These are phyloP conservation scores for Esox lucius DNA, from an alignment of 2,797 vertebrate species.

Conservation along the genomic window DNA sequence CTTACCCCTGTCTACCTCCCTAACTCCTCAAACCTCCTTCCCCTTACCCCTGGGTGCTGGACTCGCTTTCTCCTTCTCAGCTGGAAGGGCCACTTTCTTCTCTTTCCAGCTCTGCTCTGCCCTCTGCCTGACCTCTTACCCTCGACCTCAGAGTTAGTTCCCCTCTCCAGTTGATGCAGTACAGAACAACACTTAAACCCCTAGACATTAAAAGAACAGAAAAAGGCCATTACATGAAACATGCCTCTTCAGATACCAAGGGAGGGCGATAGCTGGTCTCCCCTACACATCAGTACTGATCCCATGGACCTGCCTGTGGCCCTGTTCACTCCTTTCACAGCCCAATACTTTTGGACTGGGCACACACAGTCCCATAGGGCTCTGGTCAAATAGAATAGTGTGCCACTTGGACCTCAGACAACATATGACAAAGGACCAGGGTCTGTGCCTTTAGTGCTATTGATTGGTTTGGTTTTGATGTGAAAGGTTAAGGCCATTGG, in stretches of 20 bases:
- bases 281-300: slow-evolving; percentile 71
- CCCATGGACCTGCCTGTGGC: background rate
- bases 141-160: slow-evolving; percentile 23
- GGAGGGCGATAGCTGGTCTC: slow-evolving; percentile 52
- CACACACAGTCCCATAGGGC: background rate
- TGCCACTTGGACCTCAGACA: background rate
- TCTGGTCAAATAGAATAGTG: background rate
- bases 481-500: slow-evolving; percentile 68
- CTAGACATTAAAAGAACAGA: slow-evolving; percentile 70
- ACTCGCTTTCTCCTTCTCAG: too few relatives aligned
- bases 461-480: slow-evolving; percentile 81
- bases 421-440: slow-evolving; percentile 30
- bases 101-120: slow-evolving; percentile 7
- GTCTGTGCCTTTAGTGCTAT: slow-evolving; percentile 75
- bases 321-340: background rate
- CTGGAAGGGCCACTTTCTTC: too few relatives aligned
- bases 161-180: slow-evolving; percentile 40
- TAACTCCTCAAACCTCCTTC: background rate
- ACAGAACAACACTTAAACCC: slow-evolving; percentile 58
- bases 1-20: too few relatives aligned
- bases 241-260: slow-evolving; percentile 56
- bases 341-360: background rate
- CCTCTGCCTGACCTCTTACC: slow-evolving; percentile 22
- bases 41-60: too few relatives aligned
- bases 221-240: slow-evolving; percentile 78